Percentiles rank a stretch among this genome's conserved stretches.
phyloP scores from a whole-genome alignment of 2,888 invertebrate species.

The Tipula unca region DNA sequence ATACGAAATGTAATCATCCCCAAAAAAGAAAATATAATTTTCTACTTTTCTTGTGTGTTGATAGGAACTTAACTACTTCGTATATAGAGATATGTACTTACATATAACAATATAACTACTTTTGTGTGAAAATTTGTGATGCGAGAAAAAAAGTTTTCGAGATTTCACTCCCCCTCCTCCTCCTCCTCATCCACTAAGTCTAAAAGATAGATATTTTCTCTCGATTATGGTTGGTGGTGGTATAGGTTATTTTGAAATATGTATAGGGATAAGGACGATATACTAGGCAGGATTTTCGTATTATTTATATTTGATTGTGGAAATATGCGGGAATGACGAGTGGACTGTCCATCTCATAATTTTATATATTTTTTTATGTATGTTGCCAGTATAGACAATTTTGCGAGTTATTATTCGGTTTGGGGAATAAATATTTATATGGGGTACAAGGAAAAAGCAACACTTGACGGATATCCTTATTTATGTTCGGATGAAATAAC shows the following conservation, averaged over 20 bases:
- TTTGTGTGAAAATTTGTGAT: background rate
- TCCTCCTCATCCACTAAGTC: too few relatives aligned
- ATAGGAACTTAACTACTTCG: background rate
- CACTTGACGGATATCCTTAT: slow-evolving; percentile 14
- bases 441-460: background rate
- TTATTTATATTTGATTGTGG: background rate
- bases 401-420: background rate
- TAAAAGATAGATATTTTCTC: background rate
- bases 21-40: background rate
- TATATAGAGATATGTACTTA: too few relatives aligned
- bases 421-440: background rate
- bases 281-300: background rate
- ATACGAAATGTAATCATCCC: background rate
- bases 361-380: too few relatives aligned
- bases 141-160: background rate
- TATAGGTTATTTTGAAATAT: background rate
- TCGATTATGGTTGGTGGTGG: background rate
- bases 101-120: background rate
- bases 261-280: background rate
- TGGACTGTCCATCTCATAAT: background rate
- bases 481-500: background rate
- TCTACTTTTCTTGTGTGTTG: background rate
- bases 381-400: background rate
- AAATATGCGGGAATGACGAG: background rate
- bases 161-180: background rate